These are phyloP conservation scores for Nymphalis c-album DNA, from an alignment of 2,888 invertebrate species.

Conservation along the genomic window DNA sequence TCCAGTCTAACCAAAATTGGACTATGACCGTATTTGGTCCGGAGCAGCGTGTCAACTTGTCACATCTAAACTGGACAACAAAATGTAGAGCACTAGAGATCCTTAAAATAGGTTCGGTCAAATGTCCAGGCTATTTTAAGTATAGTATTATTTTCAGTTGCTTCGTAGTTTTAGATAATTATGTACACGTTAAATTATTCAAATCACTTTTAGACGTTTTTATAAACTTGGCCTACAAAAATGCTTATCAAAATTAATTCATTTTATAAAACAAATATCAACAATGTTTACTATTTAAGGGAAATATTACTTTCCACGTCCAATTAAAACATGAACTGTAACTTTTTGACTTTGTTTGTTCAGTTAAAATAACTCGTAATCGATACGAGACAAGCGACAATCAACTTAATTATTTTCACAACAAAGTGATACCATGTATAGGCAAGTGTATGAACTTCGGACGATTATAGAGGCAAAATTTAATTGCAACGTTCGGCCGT, in stretches of 20 bases:
- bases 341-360: no score
- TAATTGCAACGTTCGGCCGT: slow-evolving; percentile 60
- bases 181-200: no score
- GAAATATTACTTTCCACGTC: no score
- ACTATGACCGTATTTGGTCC: slow-evolving; percentile 60
- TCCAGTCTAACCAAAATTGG: slow-evolving; percentile 55
- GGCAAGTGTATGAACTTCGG: slow-evolving; percentile 43
- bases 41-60: slow-evolving; percentile 27
- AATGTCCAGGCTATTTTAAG: slow-evolving; percentile 1
- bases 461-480: slow-evolving; percentile 55
- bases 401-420: slow-evolving; percentile 52
- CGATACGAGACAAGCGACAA: slow-evolving; percentile 38
- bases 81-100: slow-evolving; percentile 15
- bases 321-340: no score
- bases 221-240: no score
- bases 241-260: no score
- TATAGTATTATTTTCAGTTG: neutral
- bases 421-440: slow-evolving; percentile 44
- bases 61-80: slow-evolving; percentile 12
- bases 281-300: no score
- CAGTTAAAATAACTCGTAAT: slow-evolving; percentile 14
- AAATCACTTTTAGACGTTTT: no score
- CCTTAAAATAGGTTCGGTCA: slow-evolving; percentile 4
- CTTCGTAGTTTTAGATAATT: neutral
- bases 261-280: no score